A percentile compares a stretch with the other conserved stretches of the same genome.
Conservation (phyloP, 2,797 vertebrate genomes). For the Gymnopithys bicolor region DNA sequence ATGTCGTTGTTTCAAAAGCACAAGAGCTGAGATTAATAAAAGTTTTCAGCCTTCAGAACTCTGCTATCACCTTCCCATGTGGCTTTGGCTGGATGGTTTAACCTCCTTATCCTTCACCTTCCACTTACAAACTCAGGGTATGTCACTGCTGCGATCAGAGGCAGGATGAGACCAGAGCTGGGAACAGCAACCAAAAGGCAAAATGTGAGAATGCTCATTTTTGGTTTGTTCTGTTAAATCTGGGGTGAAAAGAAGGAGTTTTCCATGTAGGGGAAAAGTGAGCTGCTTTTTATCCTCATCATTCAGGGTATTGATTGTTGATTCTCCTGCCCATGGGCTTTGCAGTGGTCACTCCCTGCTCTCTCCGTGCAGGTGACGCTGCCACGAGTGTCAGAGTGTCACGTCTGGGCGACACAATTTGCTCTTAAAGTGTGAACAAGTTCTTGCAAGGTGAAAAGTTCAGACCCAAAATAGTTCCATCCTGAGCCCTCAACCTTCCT, state of each 20-base stretch:
- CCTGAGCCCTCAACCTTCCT: not conserved
- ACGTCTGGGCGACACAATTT: accelerated
- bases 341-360: not conserved
- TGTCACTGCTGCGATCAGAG: not conserved
- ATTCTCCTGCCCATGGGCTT: accelerated
- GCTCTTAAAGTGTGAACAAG: not conserved
- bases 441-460: not conserved
- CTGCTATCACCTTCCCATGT: accelerated
- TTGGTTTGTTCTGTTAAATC: accelerated
- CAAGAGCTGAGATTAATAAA: not conserved
- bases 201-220: not conserved
- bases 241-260: not conserved
- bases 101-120: not conserved
- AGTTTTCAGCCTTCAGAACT: not conserved
- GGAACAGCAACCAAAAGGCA: not conserved
- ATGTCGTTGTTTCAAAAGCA: not conserved
- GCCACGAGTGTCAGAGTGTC: not conserved
- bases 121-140: not conserved
- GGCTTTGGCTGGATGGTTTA: not conserved
- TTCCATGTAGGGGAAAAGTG: not conserved
- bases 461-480: not conserved
- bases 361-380: not conserved
- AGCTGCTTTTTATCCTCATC: not conserved
- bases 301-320: accelerated
- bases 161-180: not conserved